Conservation (phyloP, 2,888 invertebrate species). For the Erynnis tages region DNA sequence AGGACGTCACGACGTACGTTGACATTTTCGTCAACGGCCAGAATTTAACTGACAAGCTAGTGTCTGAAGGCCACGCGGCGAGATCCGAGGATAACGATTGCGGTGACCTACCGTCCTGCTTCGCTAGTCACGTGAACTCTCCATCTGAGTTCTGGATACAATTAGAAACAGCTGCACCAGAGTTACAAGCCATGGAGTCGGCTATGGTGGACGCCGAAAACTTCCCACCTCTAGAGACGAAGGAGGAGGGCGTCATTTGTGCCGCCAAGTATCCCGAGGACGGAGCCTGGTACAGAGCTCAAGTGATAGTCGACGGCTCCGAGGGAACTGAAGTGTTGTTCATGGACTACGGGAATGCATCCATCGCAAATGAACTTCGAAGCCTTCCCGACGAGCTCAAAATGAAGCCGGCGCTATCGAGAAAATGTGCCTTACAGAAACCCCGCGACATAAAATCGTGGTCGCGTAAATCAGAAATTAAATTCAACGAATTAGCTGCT, state of each 20-base stretch:
- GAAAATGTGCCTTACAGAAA: conserved; percentile 82
- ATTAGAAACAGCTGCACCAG: conserved; percentile 82
- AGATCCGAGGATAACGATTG: conserved; percentile 76
- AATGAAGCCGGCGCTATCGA: conserved; percentile 80
- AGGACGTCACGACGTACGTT: conserved; percentile 83
- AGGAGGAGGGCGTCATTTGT: conserved; percentile 80
- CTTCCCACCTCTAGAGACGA: conserved; percentile 71
- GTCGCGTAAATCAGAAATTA: conserved; percentile 84
- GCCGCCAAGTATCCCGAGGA: conserved; percentile 85
- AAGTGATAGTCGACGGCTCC: conserved; percentile 80
- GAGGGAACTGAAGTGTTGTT: conserved; percentile 83
- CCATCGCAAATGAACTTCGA: conserved; percentile 79
- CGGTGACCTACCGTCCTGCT: conserved; percentile 83
- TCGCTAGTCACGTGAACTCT: conserved; percentile 87
- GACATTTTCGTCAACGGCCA: conserved; percentile 83
- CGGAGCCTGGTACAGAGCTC: conserved; percentile 85
- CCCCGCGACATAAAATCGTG: conserved; percentile 82
- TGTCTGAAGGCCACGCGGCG: conserved; percentile 81
- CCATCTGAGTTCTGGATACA: conserved; percentile 91
- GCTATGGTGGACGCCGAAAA: conserved; percentile 79
- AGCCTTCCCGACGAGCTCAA: conserved; percentile 83
- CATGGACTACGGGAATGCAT: conserved; percentile 86
- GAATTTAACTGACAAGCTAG: conserved; percentile 83
- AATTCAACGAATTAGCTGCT: conserved; percentile 85
- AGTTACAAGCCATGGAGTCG: conserved; percentile 81